These are phyloP conservation scores for Cossypha niveicapilla DNA, from an alignment of 2,797 vertebrate genomes.

Conservation along the genomic window DNA sequence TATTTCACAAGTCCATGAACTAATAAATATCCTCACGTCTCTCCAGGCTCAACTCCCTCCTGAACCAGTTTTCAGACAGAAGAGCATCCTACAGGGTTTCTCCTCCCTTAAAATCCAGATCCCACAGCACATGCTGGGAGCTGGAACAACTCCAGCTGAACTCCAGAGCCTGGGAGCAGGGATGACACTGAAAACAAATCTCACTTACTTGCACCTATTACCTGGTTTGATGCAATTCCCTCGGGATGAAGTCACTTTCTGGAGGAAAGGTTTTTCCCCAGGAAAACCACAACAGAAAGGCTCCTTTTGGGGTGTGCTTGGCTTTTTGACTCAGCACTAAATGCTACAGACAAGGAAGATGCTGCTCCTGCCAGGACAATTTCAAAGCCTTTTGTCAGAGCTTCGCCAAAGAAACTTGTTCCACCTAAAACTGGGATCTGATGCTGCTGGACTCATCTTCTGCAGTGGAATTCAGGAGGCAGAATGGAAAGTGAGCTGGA, in stretches of 20 bases:
- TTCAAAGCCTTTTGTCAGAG: conserved; percentile 22
- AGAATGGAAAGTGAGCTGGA: not conserved
- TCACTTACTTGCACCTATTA: not conserved
- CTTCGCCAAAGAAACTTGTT: not conserved
- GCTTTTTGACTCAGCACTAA: conserved; percentile 47
- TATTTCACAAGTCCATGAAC: accelerated
- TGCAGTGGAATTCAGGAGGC: not conserved
- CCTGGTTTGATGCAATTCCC: conserved; percentile 25
- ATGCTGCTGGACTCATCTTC: not conserved
- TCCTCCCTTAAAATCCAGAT: not conserved
- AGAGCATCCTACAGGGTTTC: not conserved
- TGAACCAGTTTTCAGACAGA: not conserved
- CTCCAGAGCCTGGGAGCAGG: not conserved
- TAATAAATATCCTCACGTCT: accelerated
- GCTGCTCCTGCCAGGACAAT: not conserved
- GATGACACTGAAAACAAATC: not conserved
- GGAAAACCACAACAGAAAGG: conserved; percentile 47
- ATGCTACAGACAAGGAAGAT: not conserved
- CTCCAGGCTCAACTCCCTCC: not conserved
- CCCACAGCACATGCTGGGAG: not conserved
- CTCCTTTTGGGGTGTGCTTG: not conserved
- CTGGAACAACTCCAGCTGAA: not conserved
- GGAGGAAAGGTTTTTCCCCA: conserved; percentile 13
- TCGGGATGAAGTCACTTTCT: conserved; percentile 30
- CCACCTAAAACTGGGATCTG: not conserved